Base-by-base conservation (phyloP, 2,888 invertebrate genomes). In the Laspeyria flexula region DNA sequence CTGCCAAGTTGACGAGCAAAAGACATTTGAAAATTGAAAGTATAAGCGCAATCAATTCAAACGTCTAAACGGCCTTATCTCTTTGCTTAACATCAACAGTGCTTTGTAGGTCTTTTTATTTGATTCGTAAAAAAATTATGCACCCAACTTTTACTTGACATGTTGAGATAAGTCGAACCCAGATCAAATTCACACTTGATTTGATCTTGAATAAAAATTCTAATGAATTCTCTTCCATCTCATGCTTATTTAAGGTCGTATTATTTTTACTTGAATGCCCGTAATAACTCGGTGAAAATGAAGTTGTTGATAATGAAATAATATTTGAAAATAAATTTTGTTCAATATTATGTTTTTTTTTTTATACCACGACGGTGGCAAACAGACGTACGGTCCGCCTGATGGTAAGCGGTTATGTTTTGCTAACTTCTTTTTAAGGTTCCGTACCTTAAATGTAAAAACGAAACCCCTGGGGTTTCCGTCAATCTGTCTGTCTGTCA, bases 101-200 rank as follows among this genome's bases (percentile, higher is more conserved):
- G 55, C 50, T 57, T 62, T 45, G 44, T 65, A 60, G 43, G 31
- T 59, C 53, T 49, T 60, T 65, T 61, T 56, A 66, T 73, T 70
- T 68, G 62, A 70, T 68, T 68, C 51, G 43, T n/a, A 64, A 63
- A 66, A 71, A 66, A 68, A 58, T 59, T 73, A 73, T 78, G 74
- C 71, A 71, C 63, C 60, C 67, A 59, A 60, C 57, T 57, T 50
- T 46, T 47, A 39, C 58, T 54, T 60, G 71, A 65, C 67, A 56
- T 55, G 67, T 65, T 60, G 65, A 69, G 62, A 66, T 70, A 73
- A 67, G 67, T 75, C 70, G 66, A 73, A 75, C 81, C 79, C 76
- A 65, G 71, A 76, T 79, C 79, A 80, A 75, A 80, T 77, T 76
- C 69, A 72, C 76, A 72, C 77, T 71, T 75, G 76, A 72, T 70